Base-by-base conservation (phyloP, 2,113 vertebrate species). In the Cricetomys ansorgei region DNA sequence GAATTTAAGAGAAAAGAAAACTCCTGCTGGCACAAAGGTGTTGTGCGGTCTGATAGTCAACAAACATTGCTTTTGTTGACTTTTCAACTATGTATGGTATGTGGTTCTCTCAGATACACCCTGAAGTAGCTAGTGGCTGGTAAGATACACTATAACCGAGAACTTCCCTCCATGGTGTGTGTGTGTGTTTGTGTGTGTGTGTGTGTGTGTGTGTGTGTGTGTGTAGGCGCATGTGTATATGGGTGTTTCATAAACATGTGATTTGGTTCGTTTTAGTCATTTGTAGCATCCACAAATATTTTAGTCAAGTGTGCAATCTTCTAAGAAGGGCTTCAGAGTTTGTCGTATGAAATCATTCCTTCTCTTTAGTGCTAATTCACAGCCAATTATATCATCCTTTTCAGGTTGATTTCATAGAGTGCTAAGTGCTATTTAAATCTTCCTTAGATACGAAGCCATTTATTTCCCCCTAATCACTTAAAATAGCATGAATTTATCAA, bases 401-500 rank as follows among this genome's bases (percentile, higher is more conserved):
- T 93, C 75, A 81, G 95, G 92, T 92, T 96, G 92, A 96, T 93
- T 97, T 97, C 91, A 80, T 93, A 67, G 89, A 97, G 92, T 98
- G 97, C 94, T 97, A 97, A 98, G 83, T 85, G 70, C 73, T 79
- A 16, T 96, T 98, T 96, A 96, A 96, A 87, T 96, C 96, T 94
- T 62, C 50, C 75, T 95, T 86, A 94, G 72, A 94, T 97, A 96
- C 62, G 84, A 96, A 95, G 80, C 88, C 75, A 95, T 93, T 95
- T 97, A 92, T 95, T 97, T 96, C 86, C 92, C 96, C 83, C 84
- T 97, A 96, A 96, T 98, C 93, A 95, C 94, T 97, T 96, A 90
- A 89, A 94, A 96, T 81, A 96, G 84, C 94, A 96, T 79, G 92
- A 94, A 85, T 89, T 95, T 96, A 97, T 97, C 96, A 96, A 97